These are phyloP conservation scores for Furnarius figulus DNA, from an alignment of 2,113 vertebrate species.

Conservation along the genomic window DNA sequence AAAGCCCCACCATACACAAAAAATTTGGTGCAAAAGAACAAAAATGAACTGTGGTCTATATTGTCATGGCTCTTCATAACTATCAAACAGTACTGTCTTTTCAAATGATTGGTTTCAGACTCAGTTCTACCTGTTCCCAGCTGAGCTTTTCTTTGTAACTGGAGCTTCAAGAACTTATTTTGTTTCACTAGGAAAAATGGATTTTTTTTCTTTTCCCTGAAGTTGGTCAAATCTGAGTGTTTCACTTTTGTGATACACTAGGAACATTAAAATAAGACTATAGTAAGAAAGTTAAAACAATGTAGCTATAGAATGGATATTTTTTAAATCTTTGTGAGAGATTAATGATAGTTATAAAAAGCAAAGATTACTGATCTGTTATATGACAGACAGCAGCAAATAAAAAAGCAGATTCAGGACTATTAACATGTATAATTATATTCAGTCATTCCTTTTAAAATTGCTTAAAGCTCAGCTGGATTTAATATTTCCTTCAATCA, in stretches of 20 bases:
- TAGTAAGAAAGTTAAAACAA: background rate
- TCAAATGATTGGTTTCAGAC: background rate
- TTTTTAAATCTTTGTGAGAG: slow-evolving; percentile 18
- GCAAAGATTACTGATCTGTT: slow-evolving; percentile 39
- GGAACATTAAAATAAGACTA: background rate
- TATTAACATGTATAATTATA: slow-evolving; percentile 67
- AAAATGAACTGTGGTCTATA: background rate
- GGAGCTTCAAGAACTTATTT: background rate
- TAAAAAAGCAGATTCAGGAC: slow-evolving; percentile 48
- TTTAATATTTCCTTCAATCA: slow-evolving; percentile 70
- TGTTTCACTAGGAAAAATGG: background rate
- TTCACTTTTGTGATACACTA: background rate
- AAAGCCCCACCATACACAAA: background rate
- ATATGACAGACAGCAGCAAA: slow-evolving; percentile 48
- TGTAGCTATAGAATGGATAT: background rate
- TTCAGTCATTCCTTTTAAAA: slow-evolving; percentile 64
- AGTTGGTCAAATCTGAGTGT: background rate
- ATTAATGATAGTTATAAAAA: slow-evolving; percentile 43
- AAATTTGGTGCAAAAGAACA: background rate
- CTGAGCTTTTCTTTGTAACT: background rate
- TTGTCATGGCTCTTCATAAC: background rate
- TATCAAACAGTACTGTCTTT: background rate
- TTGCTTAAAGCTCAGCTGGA: slow-evolving; percentile 65
- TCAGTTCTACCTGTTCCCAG: background rate
- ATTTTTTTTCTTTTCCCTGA: background rate